Base-by-base conservation (phyloP, 2,113 vertebrate genomes). In the Melanerpes formicivorus region DNA sequence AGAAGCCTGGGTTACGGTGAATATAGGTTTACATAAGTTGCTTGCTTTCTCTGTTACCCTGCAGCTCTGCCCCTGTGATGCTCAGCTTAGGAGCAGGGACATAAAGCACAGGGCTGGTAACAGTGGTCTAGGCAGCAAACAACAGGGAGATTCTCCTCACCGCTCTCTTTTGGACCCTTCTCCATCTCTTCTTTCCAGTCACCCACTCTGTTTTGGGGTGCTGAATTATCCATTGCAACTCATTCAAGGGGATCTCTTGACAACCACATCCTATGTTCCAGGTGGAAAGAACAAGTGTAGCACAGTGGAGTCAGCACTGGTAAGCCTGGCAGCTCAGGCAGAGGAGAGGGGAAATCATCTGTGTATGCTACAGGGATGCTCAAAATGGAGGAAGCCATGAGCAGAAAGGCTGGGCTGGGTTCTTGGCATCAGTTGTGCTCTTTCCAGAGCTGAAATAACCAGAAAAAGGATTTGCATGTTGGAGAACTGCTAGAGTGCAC, bases 41-140 rank as follows among this genome's bases (percentile, higher is more conserved):
- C 13, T 82, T 22, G 56, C 59, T 14, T 69, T 59, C 48, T 84
- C 66, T 6, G 1, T 14, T 40, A 40, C 40, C 21, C 34, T 6
- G 0, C 21, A 58, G 44, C 30, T 65, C 78, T 65, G 44, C 18
- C 63, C 32, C 23, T 25, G 32, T 9, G 27, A 27, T 4, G 6
- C 5, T 11, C 1, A 0, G 29, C 15, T 54, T n/a, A 5, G 81
- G 8, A 80, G 34, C 18, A 30, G 56, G 37, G 34, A 79, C 17
- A 6, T 0, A 2, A 23, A 23, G 29, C 50, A 9, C 1, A 8
- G 0, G 0, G 59, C 46, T 2, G 1, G 60, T 44, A 60, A 13
- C 1, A 0, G 14, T 14, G 23, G 6, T 59, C 60, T 30, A 29
- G 13, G 32, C 50, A 84, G 60, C 9, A 74, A 77, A 65, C 0